Evolutionary conservation across 1,140 invertebrate species (phyloP).

Genomic region (Homarus americanus): DNA sequence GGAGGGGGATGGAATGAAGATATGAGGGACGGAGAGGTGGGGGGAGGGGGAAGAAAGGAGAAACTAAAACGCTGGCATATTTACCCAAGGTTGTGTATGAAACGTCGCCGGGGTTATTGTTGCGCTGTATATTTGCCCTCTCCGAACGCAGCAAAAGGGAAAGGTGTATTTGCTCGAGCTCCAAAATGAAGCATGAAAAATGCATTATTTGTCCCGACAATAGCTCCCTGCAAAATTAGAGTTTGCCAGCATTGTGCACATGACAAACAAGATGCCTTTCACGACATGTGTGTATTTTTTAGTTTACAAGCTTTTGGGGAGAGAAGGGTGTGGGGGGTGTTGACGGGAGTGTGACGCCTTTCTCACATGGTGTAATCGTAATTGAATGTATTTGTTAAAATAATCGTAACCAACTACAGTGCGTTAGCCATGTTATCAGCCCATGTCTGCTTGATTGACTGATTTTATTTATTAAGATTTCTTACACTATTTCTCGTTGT

Average conservation of each 20-base stretch:
- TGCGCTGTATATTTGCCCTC: neutral
- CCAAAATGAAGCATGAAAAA: constrained; percentile 33
- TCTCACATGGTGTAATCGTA: no score
- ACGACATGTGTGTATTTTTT: neutral
- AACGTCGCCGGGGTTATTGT: neutral
- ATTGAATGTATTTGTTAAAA: no score
- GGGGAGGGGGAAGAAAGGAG: neutral
- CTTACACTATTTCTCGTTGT: neutral
- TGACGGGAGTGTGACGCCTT: no score
- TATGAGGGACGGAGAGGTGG: neutral
- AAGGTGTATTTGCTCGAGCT: neutral
- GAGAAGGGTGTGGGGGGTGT: no score
- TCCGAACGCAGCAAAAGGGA: neutral
- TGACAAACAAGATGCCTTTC: constrained; percentile 1
- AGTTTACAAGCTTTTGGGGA: no score
- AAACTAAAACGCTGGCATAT: neutral
- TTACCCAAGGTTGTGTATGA: neutral
- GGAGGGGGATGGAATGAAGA: neutral
- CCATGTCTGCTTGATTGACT: neutral
- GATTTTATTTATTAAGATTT: neutral
- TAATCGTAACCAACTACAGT: neutral
- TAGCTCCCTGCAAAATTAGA: constrained; percentile 20
- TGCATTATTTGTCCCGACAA: constrained; percentile 24
- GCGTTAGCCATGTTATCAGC: neutral
- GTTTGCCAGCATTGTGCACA: constrained; percentile 12